Conservation (phyloP, 2,888 invertebrate genomes). For the Melinaea menophilus region DNA sequence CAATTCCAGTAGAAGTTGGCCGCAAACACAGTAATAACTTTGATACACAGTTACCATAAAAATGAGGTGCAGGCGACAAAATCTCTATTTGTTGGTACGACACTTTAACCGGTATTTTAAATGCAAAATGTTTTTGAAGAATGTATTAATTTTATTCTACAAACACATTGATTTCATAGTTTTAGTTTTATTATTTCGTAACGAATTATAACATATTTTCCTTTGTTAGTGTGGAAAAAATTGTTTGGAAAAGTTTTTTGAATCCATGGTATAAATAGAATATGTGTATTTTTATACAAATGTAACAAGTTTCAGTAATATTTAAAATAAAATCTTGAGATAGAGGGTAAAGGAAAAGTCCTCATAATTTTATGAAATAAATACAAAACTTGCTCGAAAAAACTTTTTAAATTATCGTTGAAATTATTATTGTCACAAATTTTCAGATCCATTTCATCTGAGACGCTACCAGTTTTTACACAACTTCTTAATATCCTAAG, state of each 20-base stretch:
- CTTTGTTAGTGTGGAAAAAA: too few relatives aligned
- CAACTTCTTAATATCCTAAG: slow-evolving; percentile 11
- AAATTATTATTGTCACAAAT: slow-evolving; percentile 28
- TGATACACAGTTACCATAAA: slow-evolving; percentile 48
- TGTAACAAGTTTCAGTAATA: neutral
- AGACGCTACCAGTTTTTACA: slow-evolving; percentile 9
- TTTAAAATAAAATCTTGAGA: neutral
- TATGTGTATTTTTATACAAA: too few relatives aligned
- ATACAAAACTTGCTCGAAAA: slow-evolving; percentile 5
- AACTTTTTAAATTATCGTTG: slow-evolving; percentile 24
- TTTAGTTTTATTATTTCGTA: neutral
- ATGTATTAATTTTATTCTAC: neutral
- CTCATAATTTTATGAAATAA: slow-evolving; percentile 2
- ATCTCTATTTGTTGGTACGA: slow-evolving; percentile 54
- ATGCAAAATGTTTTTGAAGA: neutral
- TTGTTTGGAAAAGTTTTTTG: too few relatives aligned
- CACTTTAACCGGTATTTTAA: slow-evolving; percentile 38
- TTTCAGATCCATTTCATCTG: slow-evolving; percentile 23
- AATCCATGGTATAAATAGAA: too few relatives aligned
- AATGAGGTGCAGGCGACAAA: slow-evolving; percentile 50
- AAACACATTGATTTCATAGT: too few relatives aligned
- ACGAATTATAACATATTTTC: too few relatives aligned
- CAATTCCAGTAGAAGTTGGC: slow-evolving; percentile 45
- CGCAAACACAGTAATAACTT: slow-evolving; percentile 50
- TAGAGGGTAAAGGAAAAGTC: neutral